Evolutionary conservation across 2,888 invertebrate genomes (phyloP).

Genomic region (Agrotis segetum): DNA sequence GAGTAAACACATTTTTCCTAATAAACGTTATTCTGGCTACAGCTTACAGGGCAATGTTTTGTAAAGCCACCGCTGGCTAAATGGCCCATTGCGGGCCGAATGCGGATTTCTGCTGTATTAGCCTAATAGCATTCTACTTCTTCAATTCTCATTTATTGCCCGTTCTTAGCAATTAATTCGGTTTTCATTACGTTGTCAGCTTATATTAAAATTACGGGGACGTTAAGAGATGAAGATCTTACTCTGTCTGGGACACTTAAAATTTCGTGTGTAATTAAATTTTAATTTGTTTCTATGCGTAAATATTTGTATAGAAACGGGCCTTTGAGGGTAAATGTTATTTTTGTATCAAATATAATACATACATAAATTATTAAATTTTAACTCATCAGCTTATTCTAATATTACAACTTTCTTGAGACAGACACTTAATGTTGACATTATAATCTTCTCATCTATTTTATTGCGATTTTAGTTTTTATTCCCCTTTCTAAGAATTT

Average conservation of each 20-base stretch:
- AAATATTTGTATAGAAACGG: background rate
- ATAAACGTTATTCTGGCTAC: conserved; percentile 82
- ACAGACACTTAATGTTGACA: background rate
- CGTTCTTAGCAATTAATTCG: conserved; percentile 74
- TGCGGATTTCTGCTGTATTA: conserved; percentile 85
- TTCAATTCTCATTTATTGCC: conserved; percentile 82
- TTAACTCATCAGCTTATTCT: background rate
- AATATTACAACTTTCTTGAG: background rate
- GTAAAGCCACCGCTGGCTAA: conserved; percentile 84
- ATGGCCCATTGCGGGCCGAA: conserved; percentile 85
- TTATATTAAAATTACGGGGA: conserved; percentile 50
- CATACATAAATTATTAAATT: too few relatives aligned
- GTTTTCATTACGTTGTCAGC: conserved; percentile 66
- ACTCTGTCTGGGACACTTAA: conserved; percentile 6
- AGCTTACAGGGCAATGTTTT: conserved; percentile 84
- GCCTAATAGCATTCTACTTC: conserved; percentile 84
- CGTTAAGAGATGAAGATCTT: conserved; percentile 21
- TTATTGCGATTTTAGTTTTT: background rate
- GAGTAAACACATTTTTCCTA: conserved; percentile 85
- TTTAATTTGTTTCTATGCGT: conserved; percentile 10
- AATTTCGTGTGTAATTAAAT: conserved; percentile 7
- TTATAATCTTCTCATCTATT: background rate
- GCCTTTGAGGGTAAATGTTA: background rate
- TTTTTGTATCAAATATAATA: too few relatives aligned
- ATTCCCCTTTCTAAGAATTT: too few relatives aligned